These are phyloP conservation scores for Urocitellus parryii DNA, from an alignment of 2,113 vertebrate species.

Conservation along the genomic window DNA sequence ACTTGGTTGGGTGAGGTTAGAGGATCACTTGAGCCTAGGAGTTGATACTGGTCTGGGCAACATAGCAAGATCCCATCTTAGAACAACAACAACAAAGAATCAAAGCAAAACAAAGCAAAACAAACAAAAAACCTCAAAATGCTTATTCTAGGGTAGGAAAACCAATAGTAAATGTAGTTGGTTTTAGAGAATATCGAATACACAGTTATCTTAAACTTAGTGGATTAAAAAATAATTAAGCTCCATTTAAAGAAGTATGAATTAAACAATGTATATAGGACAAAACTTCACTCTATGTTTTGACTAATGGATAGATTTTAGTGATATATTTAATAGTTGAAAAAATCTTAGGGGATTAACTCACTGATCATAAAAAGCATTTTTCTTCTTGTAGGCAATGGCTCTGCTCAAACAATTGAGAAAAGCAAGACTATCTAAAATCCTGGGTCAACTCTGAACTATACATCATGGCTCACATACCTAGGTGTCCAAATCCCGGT, in stretches of 20 bases:
- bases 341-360: not conserved
- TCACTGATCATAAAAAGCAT: not conserved
- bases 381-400: not conserved
- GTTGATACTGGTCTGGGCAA: not conserved
- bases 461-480: not conserved
- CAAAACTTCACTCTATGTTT: not conserved
- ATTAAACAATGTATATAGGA: not conserved
- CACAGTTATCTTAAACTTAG: not conserved
- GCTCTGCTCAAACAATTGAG: not conserved
- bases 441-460: no score
- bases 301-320: not conserved
- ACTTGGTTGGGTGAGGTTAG: no score
- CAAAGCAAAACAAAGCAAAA: not conserved
- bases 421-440: not conserved
- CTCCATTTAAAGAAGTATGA: not conserved
- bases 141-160: not conserved
- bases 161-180: not conserved
- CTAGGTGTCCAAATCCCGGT: not conserved
- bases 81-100: not conserved
- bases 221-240: not conserved
- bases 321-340: not conserved
- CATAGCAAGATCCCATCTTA: not conserved
- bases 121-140: no score
- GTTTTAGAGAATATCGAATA: constrained; percentile 1
- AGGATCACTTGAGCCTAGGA: not conserved